These are phyloP conservation scores for Globia sparganii DNA, from an alignment of 2,888 invertebrate species.

Conservation along the genomic window DNA sequence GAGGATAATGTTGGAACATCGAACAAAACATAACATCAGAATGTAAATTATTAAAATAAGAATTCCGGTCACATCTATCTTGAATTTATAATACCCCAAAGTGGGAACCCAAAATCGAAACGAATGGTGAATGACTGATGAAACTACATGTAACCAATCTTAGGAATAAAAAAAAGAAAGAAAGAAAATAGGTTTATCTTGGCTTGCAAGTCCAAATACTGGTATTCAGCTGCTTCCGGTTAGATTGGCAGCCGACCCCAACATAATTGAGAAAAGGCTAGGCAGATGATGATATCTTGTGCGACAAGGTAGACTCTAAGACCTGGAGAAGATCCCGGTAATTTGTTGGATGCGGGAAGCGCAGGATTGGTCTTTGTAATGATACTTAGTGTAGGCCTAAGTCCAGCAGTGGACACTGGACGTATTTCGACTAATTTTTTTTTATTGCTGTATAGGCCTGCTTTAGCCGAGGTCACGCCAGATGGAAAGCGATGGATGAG, in stretches of 20 bases:
- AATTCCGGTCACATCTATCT: slow-evolving; percentile 12
- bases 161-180: no score
- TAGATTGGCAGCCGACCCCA: neutral
- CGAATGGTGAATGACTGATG: no score
- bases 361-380: neutral
- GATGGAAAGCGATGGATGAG: no score
- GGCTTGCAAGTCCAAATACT: neutral
- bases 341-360: neutral
- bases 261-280: neutral
- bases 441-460: neutral
- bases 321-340: neutral
- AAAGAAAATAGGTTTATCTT: neutral
- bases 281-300: neutral
- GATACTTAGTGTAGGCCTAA: neutral
- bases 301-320: neutral
- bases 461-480: neutral
- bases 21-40: neutral
- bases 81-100: neutral
- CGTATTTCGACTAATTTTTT: neutral
- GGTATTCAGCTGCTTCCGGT: neutral
- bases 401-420: neutral
- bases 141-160: neutral
- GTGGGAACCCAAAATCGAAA: neutral
- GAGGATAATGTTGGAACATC: slow-evolving; percentile 6
- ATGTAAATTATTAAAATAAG: neutral